Evolutionary conservation across 2,113 vertebrate genomes (phyloP).

Genomic region (Psittacula cyanocephala): DNA sequence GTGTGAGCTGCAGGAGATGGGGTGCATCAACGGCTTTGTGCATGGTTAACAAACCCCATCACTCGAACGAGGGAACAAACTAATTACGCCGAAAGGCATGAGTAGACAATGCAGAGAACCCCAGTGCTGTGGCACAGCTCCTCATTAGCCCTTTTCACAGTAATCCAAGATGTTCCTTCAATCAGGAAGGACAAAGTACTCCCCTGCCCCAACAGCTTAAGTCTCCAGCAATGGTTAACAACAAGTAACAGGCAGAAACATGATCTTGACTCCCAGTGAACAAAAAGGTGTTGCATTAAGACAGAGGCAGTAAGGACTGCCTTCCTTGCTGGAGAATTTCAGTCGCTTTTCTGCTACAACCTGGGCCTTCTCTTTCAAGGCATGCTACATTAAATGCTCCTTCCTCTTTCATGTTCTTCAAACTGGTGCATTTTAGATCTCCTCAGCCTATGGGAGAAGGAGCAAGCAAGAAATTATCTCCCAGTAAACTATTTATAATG

Average conservation of each 20-base stretch:
- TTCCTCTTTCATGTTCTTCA: background rate
- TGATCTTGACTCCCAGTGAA: background rate
- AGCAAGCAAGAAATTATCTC: background rate
- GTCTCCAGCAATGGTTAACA: background rate
- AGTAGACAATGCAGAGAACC: background rate
- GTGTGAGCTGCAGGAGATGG: background rate
- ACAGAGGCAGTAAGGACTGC: background rate
- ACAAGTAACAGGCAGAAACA: background rate
- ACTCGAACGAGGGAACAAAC: background rate
- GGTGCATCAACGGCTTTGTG: background rate
- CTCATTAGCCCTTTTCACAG: background rate
- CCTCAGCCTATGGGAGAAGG: background rate
- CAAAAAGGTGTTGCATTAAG: background rate
- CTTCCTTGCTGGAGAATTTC: background rate
- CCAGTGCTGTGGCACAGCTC: background rate
- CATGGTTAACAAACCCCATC: background rate
- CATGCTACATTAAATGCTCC: background rate
- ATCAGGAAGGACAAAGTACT: background rate
- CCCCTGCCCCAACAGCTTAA: background rate
- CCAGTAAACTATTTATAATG: background rate
- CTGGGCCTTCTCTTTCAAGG: background rate
- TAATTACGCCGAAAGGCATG: background rate
- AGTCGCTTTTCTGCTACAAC: background rate
- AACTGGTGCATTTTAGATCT: background rate
- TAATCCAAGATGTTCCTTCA: background rate